Conservation (phyloP, 2,113 vertebrate genomes). For the Prunella himalayana region DNA sequence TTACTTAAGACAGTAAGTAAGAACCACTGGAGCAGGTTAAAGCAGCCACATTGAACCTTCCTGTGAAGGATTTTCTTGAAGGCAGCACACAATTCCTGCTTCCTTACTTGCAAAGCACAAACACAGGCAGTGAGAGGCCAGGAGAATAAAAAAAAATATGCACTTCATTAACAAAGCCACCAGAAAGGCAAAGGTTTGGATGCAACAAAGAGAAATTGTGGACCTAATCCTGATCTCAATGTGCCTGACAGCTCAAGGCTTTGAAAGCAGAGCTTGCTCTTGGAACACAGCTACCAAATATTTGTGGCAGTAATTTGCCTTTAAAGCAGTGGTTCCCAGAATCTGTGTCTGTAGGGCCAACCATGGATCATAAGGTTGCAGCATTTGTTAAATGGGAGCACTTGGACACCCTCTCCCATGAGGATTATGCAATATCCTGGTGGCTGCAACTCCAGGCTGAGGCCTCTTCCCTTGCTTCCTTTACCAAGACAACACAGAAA, state of each 20-base stretch:
- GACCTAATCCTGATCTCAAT: not conserved
- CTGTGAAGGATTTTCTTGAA: not conserved
- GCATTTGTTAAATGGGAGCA: not conserved
- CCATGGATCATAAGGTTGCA: not conserved
- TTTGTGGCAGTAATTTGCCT: not conserved
- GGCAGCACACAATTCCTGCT: not conserved
- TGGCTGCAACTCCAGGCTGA: not conserved
- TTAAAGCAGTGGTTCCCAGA: not conserved
- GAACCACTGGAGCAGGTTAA: not conserved
- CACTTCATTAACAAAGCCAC: not conserved
- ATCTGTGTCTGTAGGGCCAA: not conserved
- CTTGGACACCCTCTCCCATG: accelerated
- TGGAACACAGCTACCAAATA: not conserved
- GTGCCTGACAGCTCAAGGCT: not conserved
- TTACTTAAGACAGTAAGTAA: not conserved
- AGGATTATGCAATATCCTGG: too few relatives aligned
- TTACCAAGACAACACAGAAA: not conserved
- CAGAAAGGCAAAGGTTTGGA: not conserved
- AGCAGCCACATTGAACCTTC: not conserved
- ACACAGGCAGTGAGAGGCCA: not conserved
- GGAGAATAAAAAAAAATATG: not conserved
- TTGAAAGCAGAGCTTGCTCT: not conserved
- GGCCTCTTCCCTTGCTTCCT: not conserved
- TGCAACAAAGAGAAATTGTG: not conserved
- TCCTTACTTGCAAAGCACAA: not conserved